Conservation (phyloP, 2,797 vertebrate species). For the Hippoglossus hippoglossus region DNA sequence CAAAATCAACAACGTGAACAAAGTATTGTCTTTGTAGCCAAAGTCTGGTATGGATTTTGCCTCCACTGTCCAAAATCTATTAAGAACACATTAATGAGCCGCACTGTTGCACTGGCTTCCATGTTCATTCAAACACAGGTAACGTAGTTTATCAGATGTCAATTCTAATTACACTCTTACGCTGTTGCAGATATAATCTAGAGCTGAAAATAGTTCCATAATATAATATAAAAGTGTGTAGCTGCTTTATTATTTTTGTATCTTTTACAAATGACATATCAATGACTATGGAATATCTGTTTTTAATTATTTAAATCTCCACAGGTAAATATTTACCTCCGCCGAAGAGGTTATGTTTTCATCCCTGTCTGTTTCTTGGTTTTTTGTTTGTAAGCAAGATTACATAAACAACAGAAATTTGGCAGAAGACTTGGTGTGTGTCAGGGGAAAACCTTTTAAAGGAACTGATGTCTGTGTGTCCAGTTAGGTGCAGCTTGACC, state of each 20-base stretch:
- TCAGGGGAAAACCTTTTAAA: too few relatives aligned
- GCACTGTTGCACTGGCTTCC: too few relatives aligned
- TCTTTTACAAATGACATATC: background rate
- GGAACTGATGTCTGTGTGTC: too few relatives aligned
- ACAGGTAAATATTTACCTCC: too few relatives aligned
- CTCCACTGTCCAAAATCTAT: background rate
- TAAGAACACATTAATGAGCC: background rate
- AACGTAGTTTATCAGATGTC: background rate
- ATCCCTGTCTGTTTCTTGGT: too few relatives aligned
- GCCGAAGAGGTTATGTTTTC: too few relatives aligned
- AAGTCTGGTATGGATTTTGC: background rate
- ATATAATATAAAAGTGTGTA: background rate
- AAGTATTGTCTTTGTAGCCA: background rate
- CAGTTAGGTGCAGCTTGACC: too few relatives aligned
- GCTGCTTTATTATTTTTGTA: too few relatives aligned
- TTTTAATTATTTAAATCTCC: background rate
- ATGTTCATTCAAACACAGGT: too few relatives aligned
- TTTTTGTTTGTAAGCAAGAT: too few relatives aligned
- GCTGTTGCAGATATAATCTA: background rate
- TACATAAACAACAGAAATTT: too few relatives aligned
- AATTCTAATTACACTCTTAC: background rate
- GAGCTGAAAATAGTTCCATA: background rate
- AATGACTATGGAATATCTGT: background rate
- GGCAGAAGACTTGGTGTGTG: too few relatives aligned
- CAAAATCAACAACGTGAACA: conserved; percentile 27